phyloP scores from a whole-genome alignment of 2,797 vertebrate genomes.

The Harpia harpyja region DNA sequence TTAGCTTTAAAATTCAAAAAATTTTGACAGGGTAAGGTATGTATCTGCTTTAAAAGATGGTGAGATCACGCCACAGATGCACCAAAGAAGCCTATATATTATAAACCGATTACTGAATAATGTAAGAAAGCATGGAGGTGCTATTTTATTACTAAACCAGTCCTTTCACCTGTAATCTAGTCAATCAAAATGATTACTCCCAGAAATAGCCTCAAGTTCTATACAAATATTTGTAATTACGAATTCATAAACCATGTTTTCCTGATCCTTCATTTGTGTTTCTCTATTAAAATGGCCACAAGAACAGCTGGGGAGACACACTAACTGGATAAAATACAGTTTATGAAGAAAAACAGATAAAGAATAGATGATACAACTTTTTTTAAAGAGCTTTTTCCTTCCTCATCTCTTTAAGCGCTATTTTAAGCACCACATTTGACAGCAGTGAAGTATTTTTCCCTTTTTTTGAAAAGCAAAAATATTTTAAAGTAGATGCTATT shows the following conservation, averaged over 20 bases:
- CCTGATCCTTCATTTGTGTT: neutral
- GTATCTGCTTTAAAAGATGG: neutral
- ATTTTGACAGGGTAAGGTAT: neutral
- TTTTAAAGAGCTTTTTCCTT: neutral
- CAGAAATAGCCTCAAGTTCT: neutral
- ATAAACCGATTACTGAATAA: neutral
- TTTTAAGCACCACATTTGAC: neutral
- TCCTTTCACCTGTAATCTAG: neutral
- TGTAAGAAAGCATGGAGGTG: neutral
- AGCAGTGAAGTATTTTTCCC: neutral
- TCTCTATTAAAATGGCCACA: neutral
- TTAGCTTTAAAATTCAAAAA: neutral
- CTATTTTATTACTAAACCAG: neutral
- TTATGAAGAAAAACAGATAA: neutral
- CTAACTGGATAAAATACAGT: neutral
- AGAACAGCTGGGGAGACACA: neutral
- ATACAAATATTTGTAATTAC: neutral
- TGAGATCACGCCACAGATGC: neutral
- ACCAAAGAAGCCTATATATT: neutral
- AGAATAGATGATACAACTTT: neutral
- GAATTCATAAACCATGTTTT: neutral
- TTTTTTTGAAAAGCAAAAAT: neutral
- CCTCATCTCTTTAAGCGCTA: neutral
- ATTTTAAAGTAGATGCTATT: conserved; percentile 22
- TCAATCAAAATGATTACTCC: neutral